A percentile compares a stretch with the other conserved stretches of the same genome.
Conservation (phyloP, 64 coral and sea anemone genomes). For the Actinia tenebrosa region DNA sequence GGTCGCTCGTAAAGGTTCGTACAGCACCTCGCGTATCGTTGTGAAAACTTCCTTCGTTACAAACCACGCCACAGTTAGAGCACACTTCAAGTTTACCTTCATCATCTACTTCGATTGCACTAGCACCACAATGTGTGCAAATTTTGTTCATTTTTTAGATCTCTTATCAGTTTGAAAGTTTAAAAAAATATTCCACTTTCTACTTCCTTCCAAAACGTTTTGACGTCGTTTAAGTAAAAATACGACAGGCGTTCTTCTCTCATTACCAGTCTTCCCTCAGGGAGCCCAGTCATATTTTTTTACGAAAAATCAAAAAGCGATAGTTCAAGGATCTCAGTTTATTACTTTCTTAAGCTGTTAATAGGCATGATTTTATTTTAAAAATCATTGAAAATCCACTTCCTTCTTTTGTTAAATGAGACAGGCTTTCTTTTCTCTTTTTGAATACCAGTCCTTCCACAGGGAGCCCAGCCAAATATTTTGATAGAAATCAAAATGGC, state of each 20-base stretch:
- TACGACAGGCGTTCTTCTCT: background rate
- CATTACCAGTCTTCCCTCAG: background rate
- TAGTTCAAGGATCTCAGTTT: background rate
- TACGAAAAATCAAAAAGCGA: conserved; percentile 20
- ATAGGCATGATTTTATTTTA: too few species aligned
- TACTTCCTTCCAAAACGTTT: background rate
- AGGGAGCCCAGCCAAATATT: background rate
- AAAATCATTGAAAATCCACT: too few species aligned
- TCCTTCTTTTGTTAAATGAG: background rate
- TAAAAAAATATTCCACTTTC: background rate
- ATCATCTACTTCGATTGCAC: background rate
- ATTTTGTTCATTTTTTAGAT: background rate
- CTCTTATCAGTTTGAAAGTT: background rate
- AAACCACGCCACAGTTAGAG: conserved; percentile 13
- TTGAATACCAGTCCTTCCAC: background rate
- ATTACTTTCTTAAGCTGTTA: too few species aligned
- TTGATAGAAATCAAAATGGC: conserved; percentile 39
- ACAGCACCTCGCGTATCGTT: background rate
- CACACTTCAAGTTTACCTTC: background rate
- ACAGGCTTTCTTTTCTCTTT: background rate
- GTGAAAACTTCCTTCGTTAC: conserved; percentile 11
- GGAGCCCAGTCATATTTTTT: background rate
- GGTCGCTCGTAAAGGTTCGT: background rate
- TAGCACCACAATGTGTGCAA: conserved; percentile 2
- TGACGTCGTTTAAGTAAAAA: background rate